Evolutionary conservation across 2,888 invertebrate genomes (phyloP).

Genomic region (Carcina quercana): DNA sequence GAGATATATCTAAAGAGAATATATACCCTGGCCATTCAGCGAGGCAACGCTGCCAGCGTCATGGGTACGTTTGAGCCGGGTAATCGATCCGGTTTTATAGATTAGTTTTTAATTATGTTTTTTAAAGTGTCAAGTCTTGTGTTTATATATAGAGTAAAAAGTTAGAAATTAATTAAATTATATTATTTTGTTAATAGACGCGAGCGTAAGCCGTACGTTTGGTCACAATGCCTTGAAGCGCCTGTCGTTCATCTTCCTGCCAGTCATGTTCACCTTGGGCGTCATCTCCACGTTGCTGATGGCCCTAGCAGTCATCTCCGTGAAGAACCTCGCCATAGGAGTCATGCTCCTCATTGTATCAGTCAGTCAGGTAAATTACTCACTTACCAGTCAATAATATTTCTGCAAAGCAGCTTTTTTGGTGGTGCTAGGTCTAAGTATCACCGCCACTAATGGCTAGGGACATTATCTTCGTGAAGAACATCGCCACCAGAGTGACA

Average conservation of each 20-base stretch:
- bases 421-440: constrained; percentile 81
- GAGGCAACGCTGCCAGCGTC: no score
- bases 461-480: constrained; percentile 82
- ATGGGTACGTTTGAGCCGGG: no score
- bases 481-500: constrained; percentile 80
- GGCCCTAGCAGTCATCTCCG: constrained; percentile 80
- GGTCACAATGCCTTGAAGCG: constrained; percentile 82
- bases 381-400: no score
- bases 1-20: no score
- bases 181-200: constrained; percentile 29
- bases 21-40: no score
- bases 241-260: constrained; percentile 80
- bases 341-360: constrained; percentile 76
- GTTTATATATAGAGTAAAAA: no score
- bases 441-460: constrained; percentile 81
- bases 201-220: constrained; percentile 78
- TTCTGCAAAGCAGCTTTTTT: no score
- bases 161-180: constrained; percentile 3
- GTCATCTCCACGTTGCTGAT: constrained; percentile 82
- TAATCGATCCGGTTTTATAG: no score
- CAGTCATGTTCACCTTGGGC: constrained; percentile 84
- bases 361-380: constrained; percentile 70
- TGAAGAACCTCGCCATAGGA: constrained; percentile 83
- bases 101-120: background rate
- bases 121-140: background rate